Conservation (phyloP, 2,113 vertebrate species). For the Octodon degus region DNA sequence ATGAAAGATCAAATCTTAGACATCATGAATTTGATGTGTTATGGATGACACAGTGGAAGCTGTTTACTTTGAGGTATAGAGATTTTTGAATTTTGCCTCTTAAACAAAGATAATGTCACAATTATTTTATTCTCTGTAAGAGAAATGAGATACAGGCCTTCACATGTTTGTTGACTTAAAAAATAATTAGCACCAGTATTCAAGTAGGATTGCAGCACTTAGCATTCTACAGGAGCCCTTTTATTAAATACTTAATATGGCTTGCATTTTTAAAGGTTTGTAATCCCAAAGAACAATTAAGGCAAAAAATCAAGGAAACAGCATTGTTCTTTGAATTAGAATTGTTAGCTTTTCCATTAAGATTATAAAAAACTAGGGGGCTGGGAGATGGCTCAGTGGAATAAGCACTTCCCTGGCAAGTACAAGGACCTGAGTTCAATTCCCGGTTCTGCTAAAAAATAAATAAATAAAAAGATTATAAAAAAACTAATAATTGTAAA, state of each 20-base stretch:
- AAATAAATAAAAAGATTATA: no score
- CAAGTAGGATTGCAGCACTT: neutral
- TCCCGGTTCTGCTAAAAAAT: no score
- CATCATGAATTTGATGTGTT: conserved; percentile 9
- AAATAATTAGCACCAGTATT: neutral
- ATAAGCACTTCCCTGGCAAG: no score
- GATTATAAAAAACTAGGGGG: neutral
- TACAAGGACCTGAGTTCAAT: no score
- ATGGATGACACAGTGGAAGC: neutral
- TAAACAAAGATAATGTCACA: neutral
- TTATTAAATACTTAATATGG: neutral
- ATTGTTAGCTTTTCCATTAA: neutral
- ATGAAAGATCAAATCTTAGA: neutral
- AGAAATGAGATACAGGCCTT: neutral
- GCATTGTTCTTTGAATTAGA: neutral
- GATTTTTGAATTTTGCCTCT: neutral
- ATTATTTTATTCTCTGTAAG: neutral
- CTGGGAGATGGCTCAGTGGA: no score
- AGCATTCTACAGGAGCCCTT: neutral
- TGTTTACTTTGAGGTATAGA: neutral
- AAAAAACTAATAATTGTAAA: neutral
- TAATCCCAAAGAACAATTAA: neutral
- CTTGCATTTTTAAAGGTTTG: neutral
- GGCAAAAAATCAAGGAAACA: neutral
- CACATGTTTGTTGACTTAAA: conserved; percentile 4